phyloP scores from a whole-genome alignment of 1,140 invertebrate genomes.

The Physella acuta region DNA sequence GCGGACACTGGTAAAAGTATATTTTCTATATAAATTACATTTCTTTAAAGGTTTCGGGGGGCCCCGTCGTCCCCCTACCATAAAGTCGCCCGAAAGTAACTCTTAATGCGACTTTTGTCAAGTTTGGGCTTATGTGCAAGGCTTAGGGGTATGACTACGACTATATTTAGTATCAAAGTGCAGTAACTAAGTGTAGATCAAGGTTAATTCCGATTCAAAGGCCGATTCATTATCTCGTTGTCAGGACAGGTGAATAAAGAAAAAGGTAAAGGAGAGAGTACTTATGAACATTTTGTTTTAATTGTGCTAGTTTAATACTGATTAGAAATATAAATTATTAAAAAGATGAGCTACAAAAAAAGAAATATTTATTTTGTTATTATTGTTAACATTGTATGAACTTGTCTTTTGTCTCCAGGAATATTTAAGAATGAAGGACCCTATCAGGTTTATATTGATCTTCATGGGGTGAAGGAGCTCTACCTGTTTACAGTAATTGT shows the following conservation, averaged over 20 bases:
- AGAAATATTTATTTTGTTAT: neutral
- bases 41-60: no score
- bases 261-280: neutral
- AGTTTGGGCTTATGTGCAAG: no score
- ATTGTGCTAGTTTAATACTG: neutral
- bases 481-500: conserved; percentile 34
- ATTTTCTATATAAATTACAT: no score
- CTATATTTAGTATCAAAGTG: no score
- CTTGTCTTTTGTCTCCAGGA: conserved; percentile 60
- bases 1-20: no score
- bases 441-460: conserved; percentile 70
- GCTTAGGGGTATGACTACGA: no score
- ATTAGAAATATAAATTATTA: neutral
- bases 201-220: no score
- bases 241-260: neutral
- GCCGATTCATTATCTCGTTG: no score
- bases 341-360: neutral
- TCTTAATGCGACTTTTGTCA: no score
- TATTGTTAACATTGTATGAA: neutral
- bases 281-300: neutral
- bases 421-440: conserved; percentile 65
- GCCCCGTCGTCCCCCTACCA: no score
- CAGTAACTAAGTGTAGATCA: no score
- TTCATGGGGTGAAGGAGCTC: conserved; percentile 70
- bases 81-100: no score